Percentiles rank a stretch among this genome's conserved stretches.
Evolutionary conservation across 2,113 vertebrate species (phyloP).

Genomic region (Cavia aperea): DNA sequence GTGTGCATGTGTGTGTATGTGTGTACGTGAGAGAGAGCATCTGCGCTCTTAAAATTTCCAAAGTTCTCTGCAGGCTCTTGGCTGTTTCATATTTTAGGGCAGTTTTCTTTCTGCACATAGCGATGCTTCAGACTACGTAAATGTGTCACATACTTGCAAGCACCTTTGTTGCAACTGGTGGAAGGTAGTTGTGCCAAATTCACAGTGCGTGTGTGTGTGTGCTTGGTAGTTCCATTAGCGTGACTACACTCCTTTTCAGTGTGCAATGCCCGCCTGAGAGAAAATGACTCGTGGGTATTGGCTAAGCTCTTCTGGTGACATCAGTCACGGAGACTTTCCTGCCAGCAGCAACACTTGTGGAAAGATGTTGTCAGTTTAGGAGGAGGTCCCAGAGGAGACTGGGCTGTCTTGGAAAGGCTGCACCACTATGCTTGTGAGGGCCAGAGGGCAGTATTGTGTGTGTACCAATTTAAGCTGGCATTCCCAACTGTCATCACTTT

Average conservation of each 20-base stretch:
- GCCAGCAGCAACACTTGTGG: neutral
- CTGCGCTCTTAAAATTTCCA: neutral
- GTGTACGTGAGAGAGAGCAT: neutral
- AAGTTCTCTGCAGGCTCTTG: neutral
- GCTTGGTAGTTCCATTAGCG: neutral
- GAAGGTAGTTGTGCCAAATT: neutral
- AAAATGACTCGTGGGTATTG: neutral
- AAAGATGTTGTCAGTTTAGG: neutral
- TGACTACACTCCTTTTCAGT: neutral
- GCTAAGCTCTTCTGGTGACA: neutral
- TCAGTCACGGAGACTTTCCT: neutral
- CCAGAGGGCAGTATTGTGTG: neutral
- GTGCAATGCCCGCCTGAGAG: neutral
- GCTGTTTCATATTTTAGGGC: neutral
- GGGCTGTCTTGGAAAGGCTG: neutral
- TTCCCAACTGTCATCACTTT: neutral
- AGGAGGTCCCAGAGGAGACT: neutral
- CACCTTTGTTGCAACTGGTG: neutral
- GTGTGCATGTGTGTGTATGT: neutral
- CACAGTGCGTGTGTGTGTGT: fast-evolving
- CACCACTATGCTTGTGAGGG: neutral
- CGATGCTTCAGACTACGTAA: neutral
- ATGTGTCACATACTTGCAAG: neutral
- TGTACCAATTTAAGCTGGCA: neutral
- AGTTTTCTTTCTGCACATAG: neutral